Evolutionary conservation across 2,797 vertebrate species (phyloP).

Genomic region (Psittacula derbiana): DNA sequence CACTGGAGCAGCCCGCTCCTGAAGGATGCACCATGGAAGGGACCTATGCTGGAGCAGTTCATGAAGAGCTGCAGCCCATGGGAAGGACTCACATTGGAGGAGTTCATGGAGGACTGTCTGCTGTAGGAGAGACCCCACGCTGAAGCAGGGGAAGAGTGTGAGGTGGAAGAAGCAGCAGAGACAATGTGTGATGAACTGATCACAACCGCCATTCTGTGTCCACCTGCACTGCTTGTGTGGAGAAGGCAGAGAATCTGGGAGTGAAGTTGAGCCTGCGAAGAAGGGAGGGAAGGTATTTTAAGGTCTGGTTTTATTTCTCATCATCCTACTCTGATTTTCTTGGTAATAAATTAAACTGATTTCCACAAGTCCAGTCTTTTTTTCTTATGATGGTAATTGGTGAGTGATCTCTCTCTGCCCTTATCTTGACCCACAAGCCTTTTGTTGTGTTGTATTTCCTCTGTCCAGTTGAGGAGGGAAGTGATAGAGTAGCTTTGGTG

Average conservation of each 20-base stretch:
- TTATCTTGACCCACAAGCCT: not conserved
- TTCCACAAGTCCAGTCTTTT: not conserved
- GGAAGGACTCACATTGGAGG: not conserved
- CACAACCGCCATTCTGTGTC: not conserved
- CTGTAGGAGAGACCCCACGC: not conserved
- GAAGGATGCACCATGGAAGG: not conserved
- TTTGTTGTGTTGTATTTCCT: not conserved
- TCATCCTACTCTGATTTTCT: not conserved
- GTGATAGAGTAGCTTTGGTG: not conserved
- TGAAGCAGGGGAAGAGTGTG: not conserved
- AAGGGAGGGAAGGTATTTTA: not conserved
- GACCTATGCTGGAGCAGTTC: not conserved
- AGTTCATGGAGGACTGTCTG: not conserved
- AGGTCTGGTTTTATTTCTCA: not conserved
- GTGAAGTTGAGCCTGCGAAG: not conserved
- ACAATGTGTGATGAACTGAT: not conserved
- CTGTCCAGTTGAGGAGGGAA: not conserved
- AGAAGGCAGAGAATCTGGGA: not conserved
- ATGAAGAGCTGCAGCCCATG: not conserved
- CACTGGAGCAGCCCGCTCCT: not conserved
- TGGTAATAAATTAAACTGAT: not conserved
- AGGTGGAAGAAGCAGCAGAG: not conserved
- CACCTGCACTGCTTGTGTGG: not conserved
- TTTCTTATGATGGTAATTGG: not conserved
- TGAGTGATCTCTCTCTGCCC: not conserved